Evolutionary conservation across 2,113 vertebrate species (phyloP).

Genomic region (Hyperoodon ampullatus): DNA sequence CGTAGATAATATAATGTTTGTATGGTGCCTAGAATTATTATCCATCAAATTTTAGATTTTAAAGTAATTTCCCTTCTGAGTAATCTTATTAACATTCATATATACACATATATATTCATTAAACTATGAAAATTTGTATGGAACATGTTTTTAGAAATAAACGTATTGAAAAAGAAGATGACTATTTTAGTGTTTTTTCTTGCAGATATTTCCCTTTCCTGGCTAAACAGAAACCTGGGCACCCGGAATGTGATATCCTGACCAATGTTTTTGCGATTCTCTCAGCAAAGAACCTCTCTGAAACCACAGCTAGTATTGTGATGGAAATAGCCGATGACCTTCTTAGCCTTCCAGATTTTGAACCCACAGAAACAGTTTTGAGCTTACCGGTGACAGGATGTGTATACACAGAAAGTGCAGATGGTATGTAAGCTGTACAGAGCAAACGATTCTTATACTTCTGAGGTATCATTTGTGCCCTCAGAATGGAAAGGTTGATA

Average conservation of each 20-base stretch:
- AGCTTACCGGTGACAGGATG: constrained; percentile 86
- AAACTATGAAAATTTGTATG: neutral
- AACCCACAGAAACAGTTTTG: constrained; percentile 84
- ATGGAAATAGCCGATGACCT: constrained; percentile 94
- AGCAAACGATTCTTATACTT: neutral
- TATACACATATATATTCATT: neutral
- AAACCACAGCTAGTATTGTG: constrained; percentile 87
- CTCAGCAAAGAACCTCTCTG: constrained; percentile 91
- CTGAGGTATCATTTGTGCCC: neutral
- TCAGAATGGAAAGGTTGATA: neutral
- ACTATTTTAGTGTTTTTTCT: constrained; percentile 54
- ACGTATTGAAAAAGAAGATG: neutral
- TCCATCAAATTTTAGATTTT: neutral
- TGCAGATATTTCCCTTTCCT: constrained; percentile 94
- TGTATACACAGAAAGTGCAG: constrained; percentile 74
- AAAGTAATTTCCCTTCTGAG: neutral
- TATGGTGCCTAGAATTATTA: neutral
- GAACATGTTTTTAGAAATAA: constrained; percentile 15
- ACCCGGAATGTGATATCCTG: constrained; percentile 91
- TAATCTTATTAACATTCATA: neutral
- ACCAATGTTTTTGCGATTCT: constrained; percentile 93
- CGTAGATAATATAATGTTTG: neutral
- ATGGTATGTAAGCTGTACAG: constrained; percentile 83
- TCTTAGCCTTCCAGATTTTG: constrained; percentile 90
- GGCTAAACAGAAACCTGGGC: constrained; percentile 90